These are phyloP conservation scores for Channallabes apus DNA, from an alignment of 2,797 vertebrate genomes.

Conservation along the genomic window DNA sequence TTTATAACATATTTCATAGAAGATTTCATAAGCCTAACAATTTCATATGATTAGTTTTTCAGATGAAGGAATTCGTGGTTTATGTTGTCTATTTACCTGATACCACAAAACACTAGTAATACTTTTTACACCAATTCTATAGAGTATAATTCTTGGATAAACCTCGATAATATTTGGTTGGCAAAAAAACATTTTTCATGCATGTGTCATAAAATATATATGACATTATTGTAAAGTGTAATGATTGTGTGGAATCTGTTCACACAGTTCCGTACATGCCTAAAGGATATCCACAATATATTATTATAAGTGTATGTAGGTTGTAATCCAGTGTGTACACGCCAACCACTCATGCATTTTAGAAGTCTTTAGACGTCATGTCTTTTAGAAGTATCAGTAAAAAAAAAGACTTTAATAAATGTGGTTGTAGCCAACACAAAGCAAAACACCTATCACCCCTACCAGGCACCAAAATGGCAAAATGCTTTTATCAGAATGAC, in stretches of 20 bases:
- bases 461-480: conserved; percentile 58
- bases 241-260: neutral
- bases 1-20: neutral
- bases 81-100: neutral
- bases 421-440: conserved; percentile 24
- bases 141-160: neutral
- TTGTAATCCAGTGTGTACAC: neutral
- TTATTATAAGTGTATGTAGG: conserved; percentile 5
- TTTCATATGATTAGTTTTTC: neutral
- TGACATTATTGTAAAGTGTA: too few relatives aligned
- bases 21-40: neutral
- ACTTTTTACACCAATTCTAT: neutral
- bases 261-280: too few relatives aligned
- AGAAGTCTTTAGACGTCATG: too few relatives aligned
- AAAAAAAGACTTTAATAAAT: conserved; percentile 13
- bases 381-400: neutral
- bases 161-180: neutral
- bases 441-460: conserved; percentile 63
- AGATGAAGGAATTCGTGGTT: too few relatives aligned
- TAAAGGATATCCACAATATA: neutral
- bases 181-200: neutral
- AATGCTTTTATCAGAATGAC: conserved; percentile 41
- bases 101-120: neutral
- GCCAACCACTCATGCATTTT: conserved; percentile 20
- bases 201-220: neutral